Percentiles rank a stretch among this genome's conserved stretches.
Conservation (phyloP, 2,888 invertebrate species). For the Slavum lentiscoides region DNA sequence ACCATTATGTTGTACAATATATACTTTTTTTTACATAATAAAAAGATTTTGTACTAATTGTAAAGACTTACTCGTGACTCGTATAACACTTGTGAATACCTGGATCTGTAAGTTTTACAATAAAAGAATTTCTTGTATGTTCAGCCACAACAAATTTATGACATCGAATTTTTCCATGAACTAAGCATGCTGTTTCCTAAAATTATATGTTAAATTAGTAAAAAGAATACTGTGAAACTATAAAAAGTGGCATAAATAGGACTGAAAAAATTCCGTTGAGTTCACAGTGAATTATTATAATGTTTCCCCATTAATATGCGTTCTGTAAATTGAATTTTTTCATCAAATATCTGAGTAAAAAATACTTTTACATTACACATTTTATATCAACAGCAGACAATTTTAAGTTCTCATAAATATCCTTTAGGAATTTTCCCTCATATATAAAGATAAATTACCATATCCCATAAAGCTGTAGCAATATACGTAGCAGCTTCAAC, state of each 20-base stretch:
- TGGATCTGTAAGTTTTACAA: conserved; percentile 82
- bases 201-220: conserved; percentile 51
- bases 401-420: neutral
- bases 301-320: neutral
- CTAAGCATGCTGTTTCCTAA: conserved; percentile 75
- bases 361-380: neutral
- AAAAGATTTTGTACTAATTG: neutral
- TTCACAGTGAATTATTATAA: neutral
- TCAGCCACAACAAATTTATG: conserved; percentile 77
- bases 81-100: conserved; percentile 70
- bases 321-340: neutral
- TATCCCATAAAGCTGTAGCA: conserved; percentile 83
- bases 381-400: neutral
- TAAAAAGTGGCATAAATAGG: neutral
- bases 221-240: neutral
- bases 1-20: neutral
- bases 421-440: neutral
- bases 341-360: neutral
- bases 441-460: conserved; percentile 63
- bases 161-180: conserved; percentile 85
- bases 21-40: neutral
- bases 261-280: neutral
- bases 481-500: conserved; percentile 80
- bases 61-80: conserved; percentile 69
- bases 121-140: conserved; percentile 70